A percentile compares a stretch with the other conserved stretches of the same genome.
phyloP scores from a whole-genome alignment of 2,113 vertebrate genomes.

The Mustela nigripes region DNA sequence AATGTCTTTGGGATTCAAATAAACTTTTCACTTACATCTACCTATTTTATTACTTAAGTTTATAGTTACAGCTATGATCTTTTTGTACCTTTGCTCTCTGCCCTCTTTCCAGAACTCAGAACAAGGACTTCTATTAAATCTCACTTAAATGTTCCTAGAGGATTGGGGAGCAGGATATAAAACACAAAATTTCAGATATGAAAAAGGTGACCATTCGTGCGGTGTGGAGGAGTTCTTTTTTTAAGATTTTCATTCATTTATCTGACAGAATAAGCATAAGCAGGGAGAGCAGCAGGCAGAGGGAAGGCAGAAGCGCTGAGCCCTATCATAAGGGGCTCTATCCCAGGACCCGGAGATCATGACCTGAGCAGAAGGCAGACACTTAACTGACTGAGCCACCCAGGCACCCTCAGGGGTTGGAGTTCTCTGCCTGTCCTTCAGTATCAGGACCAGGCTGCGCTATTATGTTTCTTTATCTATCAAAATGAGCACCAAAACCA shows the following conservation, averaged over 20 bases:
- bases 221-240: background rate
- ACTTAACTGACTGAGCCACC: background rate
- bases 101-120: background rate
- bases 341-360: background rate
- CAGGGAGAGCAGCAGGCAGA: background rate
- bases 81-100: background rate
- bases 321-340: background rate
- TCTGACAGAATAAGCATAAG: background rate
- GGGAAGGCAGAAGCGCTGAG: background rate
- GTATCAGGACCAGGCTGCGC: background rate
- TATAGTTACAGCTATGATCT: background rate
- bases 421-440: background rate
- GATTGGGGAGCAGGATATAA: background rate
- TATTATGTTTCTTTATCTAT: background rate
- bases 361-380: background rate
- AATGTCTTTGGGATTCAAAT: background rate
- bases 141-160: background rate
- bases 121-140: background rate
- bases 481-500: background rate
- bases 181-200: slow-evolving; percentile 21
- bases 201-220: background rate
- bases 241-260: background rate
- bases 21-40: background rate
- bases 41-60: background rate
- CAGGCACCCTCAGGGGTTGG: background rate